Evolutionary conservation across 2,113 vertebrate genomes (phyloP), one percentile per base, ranked within the genome.

Genomic region (Actenoides lindsayi): DNA sequence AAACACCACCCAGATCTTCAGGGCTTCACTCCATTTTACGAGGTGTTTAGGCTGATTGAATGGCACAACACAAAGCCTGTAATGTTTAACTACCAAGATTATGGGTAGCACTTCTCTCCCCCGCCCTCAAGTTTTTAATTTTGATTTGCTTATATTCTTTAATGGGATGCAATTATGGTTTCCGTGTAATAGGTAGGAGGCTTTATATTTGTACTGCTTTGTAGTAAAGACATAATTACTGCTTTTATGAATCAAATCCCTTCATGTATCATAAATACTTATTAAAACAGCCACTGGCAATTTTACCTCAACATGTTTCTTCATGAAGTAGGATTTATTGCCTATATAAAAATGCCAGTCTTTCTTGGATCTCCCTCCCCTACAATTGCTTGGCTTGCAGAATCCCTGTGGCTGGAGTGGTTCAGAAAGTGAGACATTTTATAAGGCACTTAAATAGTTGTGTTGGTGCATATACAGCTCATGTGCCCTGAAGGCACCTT

Each of bases 191-290:
- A 96, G 96, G 92, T 95, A 90, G 96, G 93, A 95, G 96, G 75
- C 94, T 97, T 96, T 96, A 94, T 97, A 95, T 97, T 97, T 97
- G 94, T 97, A 97, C 89, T 90, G 90, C 94, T 96, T 96, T 97
- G 96, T 97, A 97, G 96, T 95, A 96, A 97, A 96, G 93, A 90
- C 93, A 96, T 96, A 97, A 97, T 96, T 95, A 96, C 90, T 87
- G 90, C 2, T 0, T 94, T 96, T 96, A 97, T 95, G 95, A 93
- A 96, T 94, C 89, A 94, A 96, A 94, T 96, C 94, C 95, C 96
- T 97, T 97, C 95, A 97, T 94, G 96, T 95, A 95, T 96, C 93
- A 95, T 97, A 97, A 96, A 96, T 97, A 97, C 96, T 97, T 97
- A 97, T 96, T 97, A 97, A 96, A 96, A 88, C 94, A 96, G 96